Conservation (phyloP, 2,113 vertebrate genomes). For the Oreochromis niloticus region DNA sequence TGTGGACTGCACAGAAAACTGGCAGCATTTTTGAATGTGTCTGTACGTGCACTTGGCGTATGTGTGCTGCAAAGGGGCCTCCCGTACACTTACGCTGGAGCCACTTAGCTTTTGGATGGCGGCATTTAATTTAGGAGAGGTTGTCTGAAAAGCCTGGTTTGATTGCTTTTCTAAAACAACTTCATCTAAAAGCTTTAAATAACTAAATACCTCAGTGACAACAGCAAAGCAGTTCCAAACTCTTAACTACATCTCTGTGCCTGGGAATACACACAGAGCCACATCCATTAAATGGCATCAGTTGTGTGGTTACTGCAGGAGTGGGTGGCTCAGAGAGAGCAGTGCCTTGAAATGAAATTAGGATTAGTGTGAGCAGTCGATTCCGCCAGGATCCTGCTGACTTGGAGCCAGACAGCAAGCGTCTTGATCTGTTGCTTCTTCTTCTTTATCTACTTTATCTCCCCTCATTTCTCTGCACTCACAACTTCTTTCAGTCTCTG, state of each 20-base stretch:
- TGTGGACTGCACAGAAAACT: slow-evolving; percentile 22
- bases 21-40: not conserved
- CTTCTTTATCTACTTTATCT: not conserved
- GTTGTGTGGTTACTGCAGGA: not conserved
- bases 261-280: slow-evolving; percentile 26
- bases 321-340: not conserved
- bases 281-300: slow-evolving; percentile 17
- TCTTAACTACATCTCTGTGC: slow-evolving; percentile 18
- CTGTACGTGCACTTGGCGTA: not conserved
- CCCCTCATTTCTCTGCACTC: not conserved
- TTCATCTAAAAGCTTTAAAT: slow-evolving; percentile 40
- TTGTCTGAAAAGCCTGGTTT: slow-evolving; percentile 37
- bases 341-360: slow-evolving; percentile 46
- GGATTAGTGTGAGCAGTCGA: not conserved
- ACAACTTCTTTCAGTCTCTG: not conserved
- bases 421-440: not conserved
- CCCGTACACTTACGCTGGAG: slow-evolving; percentile 12
- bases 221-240: not conserved
- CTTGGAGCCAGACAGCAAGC: not conserved
- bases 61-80: not conserved
- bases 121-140: slow-evolving; percentile 30
- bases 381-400: not conserved
- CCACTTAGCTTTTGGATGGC: slow-evolving; percentile 49
- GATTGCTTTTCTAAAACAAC: slow-evolving; percentile 52
- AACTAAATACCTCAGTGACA: slow-evolving; percentile 22